Evolutionary conservation across 2,797 vertebrate genomes (phyloP), one percentile per base, ranked within the genome.

Genomic region (Gymnoscopelus braueri): DNA sequence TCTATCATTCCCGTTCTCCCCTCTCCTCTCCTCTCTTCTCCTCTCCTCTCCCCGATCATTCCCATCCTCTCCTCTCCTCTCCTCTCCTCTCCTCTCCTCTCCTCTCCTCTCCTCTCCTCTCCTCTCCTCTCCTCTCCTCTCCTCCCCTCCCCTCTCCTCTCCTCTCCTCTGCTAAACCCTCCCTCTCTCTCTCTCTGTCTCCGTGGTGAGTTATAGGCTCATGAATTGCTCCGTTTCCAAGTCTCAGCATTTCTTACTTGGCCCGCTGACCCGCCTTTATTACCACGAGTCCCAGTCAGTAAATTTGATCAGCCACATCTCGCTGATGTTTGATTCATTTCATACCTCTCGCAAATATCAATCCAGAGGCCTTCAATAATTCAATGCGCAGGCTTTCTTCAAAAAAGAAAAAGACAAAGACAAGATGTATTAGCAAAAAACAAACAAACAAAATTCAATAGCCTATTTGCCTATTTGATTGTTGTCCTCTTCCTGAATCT

Each of bases 181-280:
- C 57, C 24, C 32, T 57, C 50, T n/a, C 51, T 44, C 35, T 50
- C 60, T 59, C 71, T 74, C 65, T 66, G 71, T 61, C 71, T 68
- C 47, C 49, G 35, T 39, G 67, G 59, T 91, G 88, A 90, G 75
- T 91, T 90, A 91, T 87, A 82, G 81, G 69, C 67, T 73, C 65
- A 85, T 89, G 81, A 87, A 91, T 85, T 60, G 75, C 66, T 55
- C 69, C 47, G 60, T 90, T 90, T 89, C 81, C 67, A 84, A 69
- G 78, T 81, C 82, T 90, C 89, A 90, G 88, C 91, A 89, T 78
- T 89, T 89, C 82, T 83, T 3, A 10, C 80, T 79, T 81, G 81
- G 80, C 84, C 83, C 51, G 68, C 75, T 84, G 79, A 75, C 83
- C 80, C 68, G 72, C 72, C 66, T 89, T 91, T 85, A 91, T 87